A percentile compares a stretch with the other conserved stretches of the same genome.
These are phyloP conservation scores for Montipora sp. DNA, from an alignment of 64 coral and sea anemone species.

Conservation along the genomic window DNA sequence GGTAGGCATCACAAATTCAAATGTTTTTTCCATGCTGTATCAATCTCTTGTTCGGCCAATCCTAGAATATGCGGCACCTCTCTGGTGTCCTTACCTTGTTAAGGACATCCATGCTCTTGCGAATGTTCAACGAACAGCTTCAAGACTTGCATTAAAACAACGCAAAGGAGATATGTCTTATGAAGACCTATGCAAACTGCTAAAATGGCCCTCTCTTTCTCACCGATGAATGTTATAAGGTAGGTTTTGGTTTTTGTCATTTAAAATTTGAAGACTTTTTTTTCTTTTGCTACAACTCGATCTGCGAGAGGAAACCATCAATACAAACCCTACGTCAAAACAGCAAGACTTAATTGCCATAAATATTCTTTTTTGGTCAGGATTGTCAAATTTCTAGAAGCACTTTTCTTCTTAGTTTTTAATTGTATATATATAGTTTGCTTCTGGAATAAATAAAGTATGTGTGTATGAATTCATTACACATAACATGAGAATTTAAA, in stretches of 20 bases:
- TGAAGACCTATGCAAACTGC: slow-evolving; percentile 3
- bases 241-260: neutral
- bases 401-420: too few relatives aligned
- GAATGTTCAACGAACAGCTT: neutral
- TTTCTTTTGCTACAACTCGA: neutral
- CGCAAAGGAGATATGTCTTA: neutral
- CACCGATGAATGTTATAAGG: neutral
- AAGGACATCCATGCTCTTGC: slow-evolving; percentile 25
- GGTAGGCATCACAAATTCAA: neutral
- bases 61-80: neutral
- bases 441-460: too few relatives aligned
- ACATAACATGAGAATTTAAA: too few relatives aligned
- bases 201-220: neutral
- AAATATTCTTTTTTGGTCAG: neutral
- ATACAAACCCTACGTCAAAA: neutral
- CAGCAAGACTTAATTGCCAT: neutral
- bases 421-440: too few relatives aligned
- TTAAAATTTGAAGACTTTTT: neutral
- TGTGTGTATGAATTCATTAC: too few relatives aligned
- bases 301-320: neutral
- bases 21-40: neutral
- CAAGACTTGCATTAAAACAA: neutral
- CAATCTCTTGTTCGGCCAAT: neutral
- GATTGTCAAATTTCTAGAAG: neutral
- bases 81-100: slow-evolving; percentile 30